Percentiles rank a stretch among this genome's conserved stretches.
phyloP scores from a whole-genome alignment of 2,888 invertebrate species.

The Xestia sexstrigata region DNA sequence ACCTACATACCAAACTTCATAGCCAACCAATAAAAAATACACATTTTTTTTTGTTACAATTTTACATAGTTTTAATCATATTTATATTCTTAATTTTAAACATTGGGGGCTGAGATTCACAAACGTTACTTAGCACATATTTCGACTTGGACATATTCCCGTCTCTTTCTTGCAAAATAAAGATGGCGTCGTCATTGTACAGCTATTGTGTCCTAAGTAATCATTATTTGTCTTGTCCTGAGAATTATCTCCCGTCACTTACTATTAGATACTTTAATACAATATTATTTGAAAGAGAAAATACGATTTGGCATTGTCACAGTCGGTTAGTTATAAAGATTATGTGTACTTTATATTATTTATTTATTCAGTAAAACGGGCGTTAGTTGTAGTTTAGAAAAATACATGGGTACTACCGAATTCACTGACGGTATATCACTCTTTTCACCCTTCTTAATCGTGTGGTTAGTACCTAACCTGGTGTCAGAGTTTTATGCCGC shows the following conservation, averaged over 20 bases:
- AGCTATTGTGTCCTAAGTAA: background rate
- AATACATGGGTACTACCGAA: background rate
- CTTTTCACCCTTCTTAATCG: too few relatives aligned
- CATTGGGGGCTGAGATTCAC: slow-evolving; percentile 1
- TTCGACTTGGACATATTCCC: background rate
- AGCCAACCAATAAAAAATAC: slow-evolving; percentile 39
- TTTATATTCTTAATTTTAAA: slow-evolving; percentile 41
- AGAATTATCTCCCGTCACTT: slow-evolving; percentile 27
- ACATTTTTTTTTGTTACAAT: slow-evolving; percentile 48
- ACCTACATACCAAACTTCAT: slow-evolving; percentile 31
- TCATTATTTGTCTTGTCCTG: background rate
- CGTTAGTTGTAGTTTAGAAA: background rate
- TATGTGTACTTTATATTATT: slow-evolving; percentile 14
- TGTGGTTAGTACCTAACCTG: too few relatives aligned
- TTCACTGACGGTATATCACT: too few relatives aligned
- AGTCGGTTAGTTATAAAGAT: slow-evolving; percentile 38
- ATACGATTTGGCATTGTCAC: slow-evolving; percentile 61
- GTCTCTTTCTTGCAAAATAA: background rate
- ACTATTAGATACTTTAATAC: slow-evolving; percentile 43
- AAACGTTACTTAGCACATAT: background rate
- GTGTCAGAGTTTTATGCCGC: too few relatives aligned
- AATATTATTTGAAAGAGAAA: slow-evolving; percentile 50
- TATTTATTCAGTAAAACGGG: background rate
- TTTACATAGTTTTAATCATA: slow-evolving; percentile 48
- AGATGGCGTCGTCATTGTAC: background rate